Evolutionary conservation across 2,113 vertebrate species (phyloP).

Genomic region (Dendrocopos noguchii): DNA sequence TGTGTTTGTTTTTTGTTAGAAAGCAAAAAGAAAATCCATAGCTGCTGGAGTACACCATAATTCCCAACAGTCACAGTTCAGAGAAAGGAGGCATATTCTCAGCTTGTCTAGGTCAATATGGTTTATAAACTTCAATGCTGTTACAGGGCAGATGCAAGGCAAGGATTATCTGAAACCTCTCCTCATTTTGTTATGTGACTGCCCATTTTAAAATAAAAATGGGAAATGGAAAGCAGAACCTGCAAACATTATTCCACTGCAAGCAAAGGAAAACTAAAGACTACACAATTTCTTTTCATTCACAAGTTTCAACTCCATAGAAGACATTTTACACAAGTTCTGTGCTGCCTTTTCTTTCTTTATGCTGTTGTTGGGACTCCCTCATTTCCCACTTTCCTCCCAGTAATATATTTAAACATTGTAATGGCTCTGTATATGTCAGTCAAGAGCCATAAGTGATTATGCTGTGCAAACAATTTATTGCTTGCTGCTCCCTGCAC

Average conservation of each 20-base stretch:
- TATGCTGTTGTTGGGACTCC: background rate
- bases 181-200: background rate
- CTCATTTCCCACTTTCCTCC: background rate
- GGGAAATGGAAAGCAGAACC: slow-evolving; percentile 57
- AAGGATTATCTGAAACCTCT: background rate
- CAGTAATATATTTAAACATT: background rate
- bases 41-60: background rate
- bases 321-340: background rate
- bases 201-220: slow-evolving; percentile 33
- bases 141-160: background rate
- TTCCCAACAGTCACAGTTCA: background rate
- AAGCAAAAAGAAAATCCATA: background rate
- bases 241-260: background rate
- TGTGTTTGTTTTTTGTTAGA: no score
- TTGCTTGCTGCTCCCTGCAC: background rate
- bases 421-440: background rate
- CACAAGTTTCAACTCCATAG: background rate
- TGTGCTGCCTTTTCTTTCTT: background rate
- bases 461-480: background rate
- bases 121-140: background rate
- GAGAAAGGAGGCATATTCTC: background rate
- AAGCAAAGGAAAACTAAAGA: background rate
- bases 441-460: background rate
- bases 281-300: background rate
- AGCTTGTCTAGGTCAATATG: background rate